phyloP scores from a whole-genome alignment of 2,113 vertebrate genomes.

The Gallinago paraguaiae region DNA sequence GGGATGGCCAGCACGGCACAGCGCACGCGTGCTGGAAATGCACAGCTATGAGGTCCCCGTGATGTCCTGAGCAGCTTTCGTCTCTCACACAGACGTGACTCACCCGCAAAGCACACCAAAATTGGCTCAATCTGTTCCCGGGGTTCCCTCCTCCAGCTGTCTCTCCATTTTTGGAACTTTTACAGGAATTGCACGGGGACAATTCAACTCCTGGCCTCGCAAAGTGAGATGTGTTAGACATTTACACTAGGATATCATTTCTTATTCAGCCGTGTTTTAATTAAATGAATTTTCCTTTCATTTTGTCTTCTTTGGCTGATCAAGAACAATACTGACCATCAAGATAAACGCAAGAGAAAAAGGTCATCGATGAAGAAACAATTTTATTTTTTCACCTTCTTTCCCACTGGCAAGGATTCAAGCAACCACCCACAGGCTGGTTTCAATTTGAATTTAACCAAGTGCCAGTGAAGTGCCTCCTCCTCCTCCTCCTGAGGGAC shows the following conservation, averaged over 20 bases:
- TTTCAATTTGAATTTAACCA: not conserved
- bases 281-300: not conserved
- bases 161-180: not conserved
- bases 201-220: not conserved
- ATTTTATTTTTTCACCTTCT: not conserved
- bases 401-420: not conserved
- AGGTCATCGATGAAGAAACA: slow-evolving; percentile 2
- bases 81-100: not conserved
- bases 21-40: not conserved
- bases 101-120: rapidly evolving
- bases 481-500: not conserved
- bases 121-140: not conserved
- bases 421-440: not conserved
- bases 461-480: not conserved
- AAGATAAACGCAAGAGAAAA: not conserved
- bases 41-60: not conserved
- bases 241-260: not conserved
- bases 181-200: not conserved
- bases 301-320: not conserved
- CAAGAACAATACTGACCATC: not conserved
- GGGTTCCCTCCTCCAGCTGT: not conserved
- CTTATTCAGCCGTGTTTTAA: not conserved
- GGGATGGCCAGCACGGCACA: not conserved
- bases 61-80: not conserved
- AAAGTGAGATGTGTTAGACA: not conserved